These are phyloP conservation scores for Penaeus indicus DNA, from an alignment of 1,140 invertebrate species.

Conservation along the genomic window DNA sequence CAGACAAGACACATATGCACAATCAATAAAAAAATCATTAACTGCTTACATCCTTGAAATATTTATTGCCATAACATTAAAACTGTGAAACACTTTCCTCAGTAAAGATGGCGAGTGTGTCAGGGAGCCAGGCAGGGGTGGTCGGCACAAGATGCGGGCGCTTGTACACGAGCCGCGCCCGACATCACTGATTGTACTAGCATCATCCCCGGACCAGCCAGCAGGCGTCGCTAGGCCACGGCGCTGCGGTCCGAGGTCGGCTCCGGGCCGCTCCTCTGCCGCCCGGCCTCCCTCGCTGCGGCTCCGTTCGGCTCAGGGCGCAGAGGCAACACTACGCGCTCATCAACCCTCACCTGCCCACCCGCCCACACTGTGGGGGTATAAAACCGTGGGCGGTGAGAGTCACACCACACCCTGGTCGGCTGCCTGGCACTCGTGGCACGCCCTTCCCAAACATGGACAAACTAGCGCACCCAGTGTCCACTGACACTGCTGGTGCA, in stretches of 20 bases:
- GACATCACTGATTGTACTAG: conserved; percentile 44
- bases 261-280: background rate
- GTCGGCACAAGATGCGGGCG: background rate
- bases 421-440: conserved; percentile 44
- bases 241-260: conserved; percentile 2
- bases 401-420: conserved; percentile 9
- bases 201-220: background rate
- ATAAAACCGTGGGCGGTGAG: conserved; percentile 20
- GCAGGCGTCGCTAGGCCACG: conserved; percentile 9
- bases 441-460: conserved; percentile 38
- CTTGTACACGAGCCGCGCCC: background rate
- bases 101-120: conserved; percentile 40
- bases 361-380: conserved; percentile 43
- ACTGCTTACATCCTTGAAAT: conserved; percentile 64
- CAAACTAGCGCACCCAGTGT: conserved; percentile 50
- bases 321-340: conserved; percentile 9
- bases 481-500: conserved; percentile 28
- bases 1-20: conserved; percentile 59
- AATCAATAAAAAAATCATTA: conserved; percentile 65
- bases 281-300: background rate
- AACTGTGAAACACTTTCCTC: conserved; percentile 62
- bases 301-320: conserved; percentile 2
- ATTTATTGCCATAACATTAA: conserved; percentile 65
- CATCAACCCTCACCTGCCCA: background rate
- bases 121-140: conserved; percentile 41